Evolutionary conservation across 2,113 vertebrate species (phyloP).

Genomic region (Sylvietta virens): DNA sequence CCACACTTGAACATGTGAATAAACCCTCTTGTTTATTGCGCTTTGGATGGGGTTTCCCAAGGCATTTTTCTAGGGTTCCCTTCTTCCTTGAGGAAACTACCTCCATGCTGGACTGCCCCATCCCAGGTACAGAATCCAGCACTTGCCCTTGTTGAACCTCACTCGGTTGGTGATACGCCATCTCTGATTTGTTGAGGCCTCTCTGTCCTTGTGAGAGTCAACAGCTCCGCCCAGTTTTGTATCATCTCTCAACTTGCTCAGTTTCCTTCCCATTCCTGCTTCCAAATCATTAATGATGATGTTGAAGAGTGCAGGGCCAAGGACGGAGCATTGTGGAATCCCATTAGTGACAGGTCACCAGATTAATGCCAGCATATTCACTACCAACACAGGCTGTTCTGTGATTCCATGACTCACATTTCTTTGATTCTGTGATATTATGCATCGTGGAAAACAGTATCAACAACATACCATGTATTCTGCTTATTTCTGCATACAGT

Average conservation of each 20-base stretch:
- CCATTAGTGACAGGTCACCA: neutral
- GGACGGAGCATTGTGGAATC: neutral
- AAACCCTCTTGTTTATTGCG: too few relatives aligned
- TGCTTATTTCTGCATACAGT: neutral
- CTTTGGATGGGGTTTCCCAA: too few relatives aligned
- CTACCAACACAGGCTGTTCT: neutral
- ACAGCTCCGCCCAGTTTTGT: neutral
- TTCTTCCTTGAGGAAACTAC: too few relatives aligned
- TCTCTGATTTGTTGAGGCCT: neutral
- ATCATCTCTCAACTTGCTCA: rapidly evolving
- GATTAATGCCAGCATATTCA: neutral
- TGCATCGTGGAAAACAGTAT: neutral
- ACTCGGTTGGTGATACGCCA: neutral
- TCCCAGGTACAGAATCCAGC: rapidly evolving
- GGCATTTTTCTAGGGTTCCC: too few relatives aligned
- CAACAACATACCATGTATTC: neutral
- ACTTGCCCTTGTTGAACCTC: rapidly evolving
- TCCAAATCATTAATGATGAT: neutral
- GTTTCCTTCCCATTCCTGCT: neutral
- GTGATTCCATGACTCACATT: neutral
- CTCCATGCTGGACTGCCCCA: too few relatives aligned
- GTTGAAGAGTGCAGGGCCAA: neutral
- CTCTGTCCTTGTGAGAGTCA: rapidly evolving
- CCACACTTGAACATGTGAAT: too few relatives aligned
- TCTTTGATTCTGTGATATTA: neutral